Evolutionary conservation across 2,113 vertebrate genomes (phyloP).

Genomic region (Ibidorhyncha struthersii): DNA sequence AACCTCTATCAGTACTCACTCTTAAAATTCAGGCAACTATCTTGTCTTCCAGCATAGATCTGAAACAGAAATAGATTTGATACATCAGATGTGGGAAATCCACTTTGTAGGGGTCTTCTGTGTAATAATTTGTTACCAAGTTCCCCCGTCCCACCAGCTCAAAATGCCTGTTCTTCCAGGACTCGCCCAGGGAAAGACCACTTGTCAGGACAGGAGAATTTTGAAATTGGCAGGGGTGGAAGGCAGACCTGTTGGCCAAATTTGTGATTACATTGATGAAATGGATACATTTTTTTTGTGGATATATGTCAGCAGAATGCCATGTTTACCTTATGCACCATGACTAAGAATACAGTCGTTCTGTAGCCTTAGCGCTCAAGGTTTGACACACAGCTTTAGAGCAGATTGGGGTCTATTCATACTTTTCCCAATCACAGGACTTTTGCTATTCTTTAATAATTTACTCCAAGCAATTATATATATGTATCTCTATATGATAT

Average conservation of each 20-base stretch:
- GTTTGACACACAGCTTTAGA: background rate
- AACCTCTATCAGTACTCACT: background rate
- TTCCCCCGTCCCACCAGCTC: background rate
- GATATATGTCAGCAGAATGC: background rate
- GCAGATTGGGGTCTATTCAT: background rate
- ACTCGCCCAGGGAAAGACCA: accelerated
- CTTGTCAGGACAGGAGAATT: background rate
- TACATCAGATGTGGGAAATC: background rate
- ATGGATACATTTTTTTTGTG: background rate
- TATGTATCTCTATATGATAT: background rate
- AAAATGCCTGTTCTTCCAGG: background rate
- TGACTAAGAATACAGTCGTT: background rate
- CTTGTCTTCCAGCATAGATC: background rate
- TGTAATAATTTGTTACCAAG: background rate
- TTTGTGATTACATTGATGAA: background rate
- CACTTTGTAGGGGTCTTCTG: background rate
- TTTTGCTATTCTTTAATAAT: background rate
- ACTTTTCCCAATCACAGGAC: background rate
- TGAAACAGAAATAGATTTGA: background rate
- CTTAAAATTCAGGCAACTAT: background rate
- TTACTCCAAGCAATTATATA: background rate
- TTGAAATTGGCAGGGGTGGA: background rate
- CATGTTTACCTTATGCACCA: background rate
- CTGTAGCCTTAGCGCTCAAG: background rate
- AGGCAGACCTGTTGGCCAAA: background rate